These are phyloP conservation scores for Lycocorax pyrrhopterus DNA, from an alignment of 2,113 vertebrate species.

Conservation along the genomic window DNA sequence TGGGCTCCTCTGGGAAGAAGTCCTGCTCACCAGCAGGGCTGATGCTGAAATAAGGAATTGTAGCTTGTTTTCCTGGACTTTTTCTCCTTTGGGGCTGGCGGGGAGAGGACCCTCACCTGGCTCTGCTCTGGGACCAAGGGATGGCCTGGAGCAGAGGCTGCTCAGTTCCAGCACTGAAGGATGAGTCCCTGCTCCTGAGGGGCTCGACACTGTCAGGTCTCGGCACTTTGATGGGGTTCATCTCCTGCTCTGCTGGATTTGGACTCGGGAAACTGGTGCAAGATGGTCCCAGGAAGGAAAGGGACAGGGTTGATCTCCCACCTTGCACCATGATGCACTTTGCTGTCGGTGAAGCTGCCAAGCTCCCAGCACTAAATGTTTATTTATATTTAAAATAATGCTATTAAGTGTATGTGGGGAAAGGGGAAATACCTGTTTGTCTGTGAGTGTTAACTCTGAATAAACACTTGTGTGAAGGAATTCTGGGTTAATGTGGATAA, in stretches of 20 bases:
- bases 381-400: conserved; percentile 44
- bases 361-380: conserved; percentile 35
- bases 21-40: background rate
- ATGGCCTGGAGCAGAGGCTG: background rate
- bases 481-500: background rate
- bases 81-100: background rate
- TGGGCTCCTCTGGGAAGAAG: background rate
- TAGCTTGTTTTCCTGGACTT: background rate
- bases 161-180: background rate
- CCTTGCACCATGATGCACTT: conserved; percentile 49
- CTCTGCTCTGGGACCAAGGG: background rate
- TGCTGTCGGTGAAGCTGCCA: conserved; percentile 23
- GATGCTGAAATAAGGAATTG: background rate
- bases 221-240: conserved; percentile 15
- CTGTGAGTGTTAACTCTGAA: background rate
- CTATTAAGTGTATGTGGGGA: background rate
- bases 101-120: background rate
- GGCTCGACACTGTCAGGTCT: background rate
- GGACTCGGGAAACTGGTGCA: background rate
- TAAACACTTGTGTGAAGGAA: background rate
- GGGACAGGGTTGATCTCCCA: background rate
- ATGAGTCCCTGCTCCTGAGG: background rate
- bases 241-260: conserved; percentile 27
- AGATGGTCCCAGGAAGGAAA: background rate
- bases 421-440: background rate